phyloP scores from a whole-genome alignment of 2,113 vertebrate genomes.

The Dermatemys mawii region DNA sequence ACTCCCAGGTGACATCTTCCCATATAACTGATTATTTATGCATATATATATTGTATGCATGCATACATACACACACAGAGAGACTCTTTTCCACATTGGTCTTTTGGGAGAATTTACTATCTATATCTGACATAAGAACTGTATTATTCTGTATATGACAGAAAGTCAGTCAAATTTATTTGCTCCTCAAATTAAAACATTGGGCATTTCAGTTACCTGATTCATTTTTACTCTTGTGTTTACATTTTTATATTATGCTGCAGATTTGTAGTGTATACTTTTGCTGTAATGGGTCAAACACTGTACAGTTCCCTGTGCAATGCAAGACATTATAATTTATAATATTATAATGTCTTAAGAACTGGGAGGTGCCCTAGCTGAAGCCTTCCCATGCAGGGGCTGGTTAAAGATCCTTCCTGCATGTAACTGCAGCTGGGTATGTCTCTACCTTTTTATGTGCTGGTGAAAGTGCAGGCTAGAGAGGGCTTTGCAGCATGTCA shows the following conservation, averaged over 20 bases:
- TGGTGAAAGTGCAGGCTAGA: no score
- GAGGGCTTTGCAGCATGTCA: no score
- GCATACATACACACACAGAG: background rate
- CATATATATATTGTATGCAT: no score
- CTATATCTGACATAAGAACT: slow-evolving; percentile 70
- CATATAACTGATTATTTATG: slow-evolving; percentile 56
- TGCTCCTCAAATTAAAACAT: slow-evolving; percentile 71
- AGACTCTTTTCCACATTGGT: slow-evolving; percentile 69
- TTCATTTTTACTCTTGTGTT: slow-evolving; percentile 67
- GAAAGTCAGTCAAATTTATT: slow-evolving; percentile 73
- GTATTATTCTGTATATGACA: slow-evolving; percentile 72
- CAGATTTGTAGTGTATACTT: slow-evolving; percentile 63
- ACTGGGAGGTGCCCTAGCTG: no score
- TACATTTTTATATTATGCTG: slow-evolving; percentile 70
- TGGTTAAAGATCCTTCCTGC: no score
- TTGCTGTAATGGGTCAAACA: slow-evolving; percentile 29
- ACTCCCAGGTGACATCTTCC: slow-evolving; percentile 60
- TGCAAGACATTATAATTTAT: no score
- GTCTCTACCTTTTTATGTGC: no score
- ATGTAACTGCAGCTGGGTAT: no score
- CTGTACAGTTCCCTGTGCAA: no score
- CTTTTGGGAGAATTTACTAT: slow-evolving; percentile 67
- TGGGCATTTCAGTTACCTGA: slow-evolving; percentile 70
- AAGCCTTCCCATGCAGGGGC: no score
- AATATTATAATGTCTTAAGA: no score